Evolutionary conservation across 2,888 invertebrate species (phyloP), one percentile per base, ranked within the genome.

Genomic region (Spodoptera littoralis): DNA sequence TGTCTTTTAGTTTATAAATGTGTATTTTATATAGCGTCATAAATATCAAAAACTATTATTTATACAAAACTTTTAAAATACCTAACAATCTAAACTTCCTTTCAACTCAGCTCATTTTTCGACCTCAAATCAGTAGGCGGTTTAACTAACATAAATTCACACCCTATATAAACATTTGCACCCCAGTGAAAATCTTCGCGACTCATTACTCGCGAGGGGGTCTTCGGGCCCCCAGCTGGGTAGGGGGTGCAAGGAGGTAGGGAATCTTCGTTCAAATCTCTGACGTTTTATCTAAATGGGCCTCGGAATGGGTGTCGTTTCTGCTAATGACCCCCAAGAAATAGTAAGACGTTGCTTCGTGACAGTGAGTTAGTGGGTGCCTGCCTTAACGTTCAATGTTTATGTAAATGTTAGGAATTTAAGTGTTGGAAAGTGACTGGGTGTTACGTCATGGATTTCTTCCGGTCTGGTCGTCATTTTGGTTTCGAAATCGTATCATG

Each of bases 281-380:
- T 91, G 93, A 92, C 94, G 90, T 94, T 94, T 94, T 94, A 94
- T 94, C 94, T 94, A 93, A 94, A 94, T 94, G 94, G 94, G 93
- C 91, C 90, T 88, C 90, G 90, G 86, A 93, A 94, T 93, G 92
- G 92, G 90, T 86, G 90, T 89, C 92, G 90, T 92, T 90, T 89
- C 85, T 88, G 84, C 92, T 94, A 94, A 94, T 94, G 94, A 92
- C 92, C 91, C 86, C 87, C 90, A 92, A 94, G 94, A 94, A 93
- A 92, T 90, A 89, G 87, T 90, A 90, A 91, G 92, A 90, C 89
- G 88, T 83, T 77, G 83, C 80, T 80, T 68, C 70, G 83, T 83
- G 90, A 89, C 90, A 86, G 83, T 90, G 91, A 90, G 80, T 84
- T 84, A 89, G 76, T 79, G 80, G 76, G 76, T 67, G 78, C 70